Percentiles rank a stretch among this genome's conserved stretches.
Evolutionary conservation across 1,140 invertebrate species (phyloP).

Genomic region (fruit fly (Drosophila melanogaster)): DNA sequence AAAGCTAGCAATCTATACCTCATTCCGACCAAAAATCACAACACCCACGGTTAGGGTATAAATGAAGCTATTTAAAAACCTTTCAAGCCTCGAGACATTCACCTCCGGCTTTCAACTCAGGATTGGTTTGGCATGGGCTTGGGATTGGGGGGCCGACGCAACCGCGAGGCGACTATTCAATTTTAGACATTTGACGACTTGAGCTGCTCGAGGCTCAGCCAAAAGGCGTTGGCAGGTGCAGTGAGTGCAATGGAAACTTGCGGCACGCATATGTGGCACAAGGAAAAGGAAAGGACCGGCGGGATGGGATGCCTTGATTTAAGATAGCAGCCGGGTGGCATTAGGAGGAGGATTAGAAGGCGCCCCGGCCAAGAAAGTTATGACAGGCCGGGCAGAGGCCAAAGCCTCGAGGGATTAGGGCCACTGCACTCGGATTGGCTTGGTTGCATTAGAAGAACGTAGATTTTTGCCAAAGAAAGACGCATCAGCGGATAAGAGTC

Average conservation of each 20-base stretch:
- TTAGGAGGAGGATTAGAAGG: slow-evolving; percentile 22
- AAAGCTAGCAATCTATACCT: no score
- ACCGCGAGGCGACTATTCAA: slow-evolving; percentile 76
- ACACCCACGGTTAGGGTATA: slow-evolving; percentile 2
- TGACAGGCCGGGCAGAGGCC: slow-evolving; percentile 47
- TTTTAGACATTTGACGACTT: slow-evolving; percentile 67
- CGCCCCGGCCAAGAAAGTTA: slow-evolving; percentile 38
- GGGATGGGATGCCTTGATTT: slow-evolving; percentile 35
- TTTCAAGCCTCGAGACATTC: slow-evolving; percentile 21
- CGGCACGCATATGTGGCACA: slow-evolving; percentile 68
- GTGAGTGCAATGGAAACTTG: slow-evolving; percentile 60
- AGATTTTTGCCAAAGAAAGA: slow-evolving; percentile 43
- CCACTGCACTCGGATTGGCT: slow-evolving; percentile 14
- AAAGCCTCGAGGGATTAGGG: slow-evolving; percentile 22
- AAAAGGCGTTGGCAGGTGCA: slow-evolving; percentile 56
- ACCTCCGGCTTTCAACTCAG: slow-evolving; percentile 5
- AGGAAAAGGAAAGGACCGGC: slow-evolving; percentile 4
- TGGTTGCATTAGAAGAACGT: slow-evolving; percentile 52
- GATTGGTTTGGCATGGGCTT: not conserved
- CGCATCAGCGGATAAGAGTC: slow-evolving; percentile 17
- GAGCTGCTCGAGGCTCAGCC: slow-evolving; percentile 21
- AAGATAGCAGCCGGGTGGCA: slow-evolving; percentile 60
- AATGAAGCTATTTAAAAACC: slow-evolving; percentile 36
- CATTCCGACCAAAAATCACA: not conserved
- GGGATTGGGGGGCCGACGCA: slow-evolving; percentile 44